These are phyloP conservation scores for Hipposideros larvatus DNA, from an alignment of 2,797 vertebrate species.

Conservation along the genomic window DNA sequence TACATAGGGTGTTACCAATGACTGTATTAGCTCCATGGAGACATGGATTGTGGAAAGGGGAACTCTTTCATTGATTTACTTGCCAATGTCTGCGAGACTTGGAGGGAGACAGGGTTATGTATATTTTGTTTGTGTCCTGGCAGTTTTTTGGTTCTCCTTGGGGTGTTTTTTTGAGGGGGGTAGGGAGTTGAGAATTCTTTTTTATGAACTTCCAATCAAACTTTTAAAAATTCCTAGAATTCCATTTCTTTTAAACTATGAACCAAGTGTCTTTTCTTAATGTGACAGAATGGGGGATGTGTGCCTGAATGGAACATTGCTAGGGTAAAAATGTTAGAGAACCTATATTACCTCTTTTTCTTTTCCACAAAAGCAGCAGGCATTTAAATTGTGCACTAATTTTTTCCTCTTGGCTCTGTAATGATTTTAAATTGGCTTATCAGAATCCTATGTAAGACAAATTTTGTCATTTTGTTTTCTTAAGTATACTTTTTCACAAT, in stretches of 20 bases:
- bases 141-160: background rate
- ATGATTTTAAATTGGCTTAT: constrained; percentile 17
- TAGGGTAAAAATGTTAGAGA: background rate
- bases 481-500: background rate
- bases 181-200: background rate
- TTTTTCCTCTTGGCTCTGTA: background rate
- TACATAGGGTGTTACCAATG: rapidly evolving
- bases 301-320: background rate
- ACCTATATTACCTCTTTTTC: background rate
- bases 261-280: background rate
- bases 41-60: background rate
- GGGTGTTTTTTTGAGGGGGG: no score
- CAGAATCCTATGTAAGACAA: background rate
- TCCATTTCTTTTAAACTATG: background rate
- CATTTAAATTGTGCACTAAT: background rate
- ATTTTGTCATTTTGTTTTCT: background rate
- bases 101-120: rapidly evolving
- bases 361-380: background rate
- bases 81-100: background rate
- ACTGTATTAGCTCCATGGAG: background rate
- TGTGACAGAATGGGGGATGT: background rate
- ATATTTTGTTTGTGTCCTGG: background rate
- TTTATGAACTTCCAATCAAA: background rate
- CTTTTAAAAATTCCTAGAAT: constrained; percentile 5
- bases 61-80: background rate